Base-by-base conservation (phyloP, 2,797 vertebrate species). In the Phoeniculus purpureus region DNA sequence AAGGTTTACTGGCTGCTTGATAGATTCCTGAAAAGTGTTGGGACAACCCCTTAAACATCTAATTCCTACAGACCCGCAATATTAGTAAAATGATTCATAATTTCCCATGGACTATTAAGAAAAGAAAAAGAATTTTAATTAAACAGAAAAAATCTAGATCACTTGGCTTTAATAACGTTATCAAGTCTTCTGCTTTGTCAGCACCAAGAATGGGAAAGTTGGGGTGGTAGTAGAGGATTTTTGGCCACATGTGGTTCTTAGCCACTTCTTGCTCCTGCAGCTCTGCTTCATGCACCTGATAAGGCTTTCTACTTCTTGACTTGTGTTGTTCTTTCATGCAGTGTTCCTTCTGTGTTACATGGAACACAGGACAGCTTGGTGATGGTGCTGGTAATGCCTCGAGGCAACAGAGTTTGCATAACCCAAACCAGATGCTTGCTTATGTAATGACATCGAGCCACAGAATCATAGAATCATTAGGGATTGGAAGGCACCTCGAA, bases 271-370 rank as follows among this genome's bases (percentile, higher is more conserved):
- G 37, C 51, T 20, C 26, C 10, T 43, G 5, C 79, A 85, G 61
- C 50, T 70, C n/a, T 12, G 66, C 58, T 27, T 37, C 11, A 7
- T 3, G 45, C 32, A 34, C 14, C 29, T 40, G 40, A 59, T 47
- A 23, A n/a, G 6, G 55, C 31, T 55, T 65, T 37, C 47, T 60
- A 29, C 70, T 64, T 66, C 79, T 65, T 16, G 52, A 40, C 19
- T 18, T 20, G 20, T 48, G 19, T 0, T 0, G 60, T 25, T 8
- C 8, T 68, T 82, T 55, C 66, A 31, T 0, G 0, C 27, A 59
- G 27, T 1, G 3, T 60, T 71, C 34, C 31, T 11, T 10, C 31
- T 21, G 32, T 0, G 0, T 31, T 48, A 76, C 85, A 65, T 32
- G 68, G 60, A 43, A n/a, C 20, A 18, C 13, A 20, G 31, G 66